These are phyloP conservation scores for Neoaliturus tenellus DNA, from an alignment of 2,888 invertebrate genomes.

Conservation along the genomic window DNA sequence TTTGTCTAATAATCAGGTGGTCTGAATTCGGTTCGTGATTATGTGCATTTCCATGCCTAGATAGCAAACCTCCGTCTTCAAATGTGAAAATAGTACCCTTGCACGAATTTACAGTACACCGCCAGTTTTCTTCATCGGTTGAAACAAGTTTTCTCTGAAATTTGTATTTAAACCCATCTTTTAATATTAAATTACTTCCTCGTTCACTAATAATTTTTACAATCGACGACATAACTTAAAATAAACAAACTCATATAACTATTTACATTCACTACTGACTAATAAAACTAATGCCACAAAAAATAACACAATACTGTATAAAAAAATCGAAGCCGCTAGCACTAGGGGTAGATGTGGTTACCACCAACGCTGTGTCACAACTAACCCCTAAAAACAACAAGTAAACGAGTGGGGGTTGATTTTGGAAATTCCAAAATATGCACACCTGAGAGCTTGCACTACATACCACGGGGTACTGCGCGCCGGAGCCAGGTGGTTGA, in stretches of 20 bases:
- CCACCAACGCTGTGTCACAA: conserved; percentile 26
- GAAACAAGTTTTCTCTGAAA: conserved; percentile 26
- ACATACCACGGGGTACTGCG: conserved; percentile 23
- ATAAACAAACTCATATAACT: conserved; percentile 16
- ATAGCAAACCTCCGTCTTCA: conserved; percentile 12
- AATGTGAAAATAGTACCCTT: conserved; percentile 26
- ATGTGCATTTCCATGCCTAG: conserved; percentile 14
- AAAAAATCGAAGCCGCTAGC: conserved; percentile 12
- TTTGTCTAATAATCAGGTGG: conserved; percentile 18
- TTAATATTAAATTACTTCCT: conserved; percentile 26
- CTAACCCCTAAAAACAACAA: conserved; percentile 26
- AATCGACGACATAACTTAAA: conserved; percentile 20
- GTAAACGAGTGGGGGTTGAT: conserved; percentile 23
- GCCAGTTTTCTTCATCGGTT: conserved; percentile 11
- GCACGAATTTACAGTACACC: conserved; percentile 23
- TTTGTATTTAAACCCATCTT: conserved; percentile 15
- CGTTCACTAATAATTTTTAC: conserved; percentile 14
- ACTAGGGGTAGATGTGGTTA: conserved; percentile 22
- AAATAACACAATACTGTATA: conserved; percentile 23
- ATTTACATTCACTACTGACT: conserved; percentile 15
- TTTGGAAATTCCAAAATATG: conserved; percentile 4
- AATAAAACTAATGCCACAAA: conserved; percentile 20
- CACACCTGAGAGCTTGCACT: conserved; percentile 22
- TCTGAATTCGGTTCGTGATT: conserved; percentile 26
- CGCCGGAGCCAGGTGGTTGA: conserved; percentile 19